Evolutionary conservation across 2,888 invertebrate genomes (phyloP), one percentile per base, ranked within the genome.

Genomic region (Nudaria mundana): DNA sequence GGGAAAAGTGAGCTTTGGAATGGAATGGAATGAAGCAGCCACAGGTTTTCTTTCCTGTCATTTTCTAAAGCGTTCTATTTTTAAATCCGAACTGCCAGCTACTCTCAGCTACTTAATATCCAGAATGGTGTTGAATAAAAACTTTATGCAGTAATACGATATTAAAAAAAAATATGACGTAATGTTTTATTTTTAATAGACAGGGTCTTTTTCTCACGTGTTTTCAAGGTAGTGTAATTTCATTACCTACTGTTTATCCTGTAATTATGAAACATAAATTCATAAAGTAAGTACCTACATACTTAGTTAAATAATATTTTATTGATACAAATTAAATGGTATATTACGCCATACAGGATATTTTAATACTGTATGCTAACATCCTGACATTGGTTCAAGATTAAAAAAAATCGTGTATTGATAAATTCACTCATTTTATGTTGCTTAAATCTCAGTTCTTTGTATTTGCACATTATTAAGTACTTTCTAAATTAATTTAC

Each of bases 11-110:
- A 63, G 57, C 58, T 53, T 64, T 54, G 67, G 61, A 68, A 65
- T 55, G 52, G 60, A 38, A 66, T 54, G 67, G 61, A 68, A 65
- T 55, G 52, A 60, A 38, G 66, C 63, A 63, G 66, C 64, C 59
- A 64, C 28, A 8, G 14, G 63, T 71, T 83, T 82, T 78, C 78
- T 76, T 72, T 82, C 75, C 79, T 71, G 74, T 59, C 56, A 53
- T 63, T 65, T 63, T 50, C 46, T 25, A 34, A 16, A 25, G 40
- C 43, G 37, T 40, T 31, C 22, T 24, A 43, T 48, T 41, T 41
- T 43, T 39, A 20, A 30, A 37, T 34, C 13, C 5, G n/a, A 12
- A 13, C 30, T 15, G 1, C 10, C 29, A 33, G 32, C 31, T n/a
- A n/a, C n/a, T n/a, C n/a, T n/a, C n/a, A n/a, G n/a, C n/a, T n/a